Evolutionary conservation across 2,797 vertebrate species (phyloP), one percentile per base, ranked within the genome.

Genomic region (Chelon labrosus): DNA sequence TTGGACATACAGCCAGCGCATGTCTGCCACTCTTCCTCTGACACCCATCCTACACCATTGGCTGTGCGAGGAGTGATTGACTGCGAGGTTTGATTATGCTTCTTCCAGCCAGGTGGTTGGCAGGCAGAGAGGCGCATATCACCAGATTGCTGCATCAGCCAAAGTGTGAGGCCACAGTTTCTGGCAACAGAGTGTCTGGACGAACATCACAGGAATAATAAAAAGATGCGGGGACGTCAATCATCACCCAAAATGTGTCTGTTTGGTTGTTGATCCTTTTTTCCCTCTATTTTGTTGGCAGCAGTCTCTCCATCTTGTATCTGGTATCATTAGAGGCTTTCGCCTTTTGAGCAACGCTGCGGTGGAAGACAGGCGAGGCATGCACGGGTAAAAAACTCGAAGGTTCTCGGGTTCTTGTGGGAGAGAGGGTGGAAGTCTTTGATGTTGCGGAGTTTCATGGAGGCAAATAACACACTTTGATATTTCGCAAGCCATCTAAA

Each of bases 381-480:
- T 75, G 79, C 71, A 58, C 0, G 73, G 53, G 63, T 71, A 74
- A 72, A 84, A 85, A 82, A 39, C 50, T 72, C 1, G 19, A 85
- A 35, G 77, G 82, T 88, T 85, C 82, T 79, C 50, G 52, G 73
- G 78, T 90, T 88, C 89, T 90, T 89, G 70, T 77, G 91, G 84
- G 87, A 85, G 82, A 58, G n/a, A 8, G 46, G 46, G 46, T 41
- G 49, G 39, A 62, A 71, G 66, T 70, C 91, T 91, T 92, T 93
- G 91, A 93, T 94, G 90, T 93, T 82, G 78, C 71, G 55, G 78
- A 85, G 83, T 88, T 90, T 89, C 86, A 65, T 79, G 79, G 75
- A 92, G 86, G 92, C 87, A 91, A 89, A 92, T 89, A 93, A 90
- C 89, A 89, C 86, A 91, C 91, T 92, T 92, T 92, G 89, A 91